A percentile compares a stretch with the other conserved stretches of the same genome.
phyloP scores from a whole-genome alignment of 2,113 vertebrate genomes.

The Myotis brandtii region DNA sequence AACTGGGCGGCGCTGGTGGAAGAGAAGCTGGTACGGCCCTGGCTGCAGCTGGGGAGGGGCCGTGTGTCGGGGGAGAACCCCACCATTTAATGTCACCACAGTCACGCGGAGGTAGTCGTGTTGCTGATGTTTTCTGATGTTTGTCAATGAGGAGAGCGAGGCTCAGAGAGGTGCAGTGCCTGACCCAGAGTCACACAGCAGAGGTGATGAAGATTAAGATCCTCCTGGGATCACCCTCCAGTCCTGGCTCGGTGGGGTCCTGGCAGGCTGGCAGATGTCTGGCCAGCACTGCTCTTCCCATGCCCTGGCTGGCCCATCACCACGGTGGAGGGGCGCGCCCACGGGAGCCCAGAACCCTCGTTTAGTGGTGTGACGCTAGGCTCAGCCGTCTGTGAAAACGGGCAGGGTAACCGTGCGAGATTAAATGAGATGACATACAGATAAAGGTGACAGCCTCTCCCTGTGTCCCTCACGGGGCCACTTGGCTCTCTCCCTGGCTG shows the following conservation, averaged over 20 bases:
- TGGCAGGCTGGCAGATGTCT: not conserved
- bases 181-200: not conserved
- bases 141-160: not conserved
- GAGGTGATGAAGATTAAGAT: no score
- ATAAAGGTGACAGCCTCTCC: not conserved
- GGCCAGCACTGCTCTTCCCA: rapidly evolving
- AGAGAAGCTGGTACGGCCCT: constrained; percentile 92
- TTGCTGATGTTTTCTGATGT: rapidly evolving
- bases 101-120: not conserved
- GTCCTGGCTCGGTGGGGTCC: not conserved
- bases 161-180: not conserved
- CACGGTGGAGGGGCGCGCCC: rapidly evolving
- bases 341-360: not conserved
- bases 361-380: not conserved
- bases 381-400: not conserved
- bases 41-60: not conserved
- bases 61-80: rapidly evolving
- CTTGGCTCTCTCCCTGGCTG: not conserved
- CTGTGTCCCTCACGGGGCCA: rapidly evolving
- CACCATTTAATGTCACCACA: rapidly evolving
- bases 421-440: not conserved
- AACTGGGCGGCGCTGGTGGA: constrained; percentile 95
- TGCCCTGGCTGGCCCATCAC: not conserved
- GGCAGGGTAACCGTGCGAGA: rapidly evolving
- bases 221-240: not conserved